Percentiles rank a stretch among this genome's conserved stretches.
phyloP scores from a whole-genome alignment of 2,888 invertebrate genomes.

The Epistrophe eligans region DNA sequence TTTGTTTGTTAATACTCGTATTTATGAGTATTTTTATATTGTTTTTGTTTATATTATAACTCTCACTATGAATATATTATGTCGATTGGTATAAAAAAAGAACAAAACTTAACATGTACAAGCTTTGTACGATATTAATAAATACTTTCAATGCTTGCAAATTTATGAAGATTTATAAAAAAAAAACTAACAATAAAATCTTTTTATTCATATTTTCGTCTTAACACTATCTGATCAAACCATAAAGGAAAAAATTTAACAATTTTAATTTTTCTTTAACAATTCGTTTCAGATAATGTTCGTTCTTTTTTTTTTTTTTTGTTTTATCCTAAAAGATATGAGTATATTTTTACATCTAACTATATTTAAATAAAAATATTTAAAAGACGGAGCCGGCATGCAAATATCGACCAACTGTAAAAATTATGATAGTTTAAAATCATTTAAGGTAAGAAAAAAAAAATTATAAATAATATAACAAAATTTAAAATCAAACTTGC shows the following conservation, averaged over 20 bases:
- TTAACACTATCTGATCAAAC: slow-evolving; percentile 55
- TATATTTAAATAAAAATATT: slow-evolving; percentile 77
- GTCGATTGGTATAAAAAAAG: slow-evolving; percentile 43
- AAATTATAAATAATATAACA: slow-evolving; percentile 67
- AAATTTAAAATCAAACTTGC: slow-evolving; percentile 60
- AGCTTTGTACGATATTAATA: slow-evolving; percentile 49
- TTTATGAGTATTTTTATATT: slow-evolving; percentile 58
- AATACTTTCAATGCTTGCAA: slow-evolving; percentile 32
- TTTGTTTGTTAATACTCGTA: slow-evolving; percentile 15
- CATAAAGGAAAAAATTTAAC: slow-evolving; percentile 15
- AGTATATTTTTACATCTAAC: slow-evolving; percentile 51
- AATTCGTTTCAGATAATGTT: slow-evolving; percentile 31
- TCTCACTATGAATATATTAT: slow-evolving; percentile 38
- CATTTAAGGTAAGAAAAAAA: slow-evolving; percentile 60
- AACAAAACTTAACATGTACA: slow-evolving; percentile 63
- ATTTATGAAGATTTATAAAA: slow-evolving; percentile 12
- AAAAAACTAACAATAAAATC: slow-evolving; percentile 10
- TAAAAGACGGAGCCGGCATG: slow-evolving; percentile 85
- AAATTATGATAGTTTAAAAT: slow-evolving; percentile 80
- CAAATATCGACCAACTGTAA: slow-evolving; percentile 85
- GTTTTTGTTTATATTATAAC: slow-evolving; percentile 9
- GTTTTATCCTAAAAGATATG: slow-evolving; percentile 51
- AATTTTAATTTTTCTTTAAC: not conserved
- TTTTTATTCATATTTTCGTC: not conserved
- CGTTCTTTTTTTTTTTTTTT: slow-evolving; percentile 42